Conservation (phyloP, 2,797 vertebrate genomes). For the Alcedo atthis region DNA sequence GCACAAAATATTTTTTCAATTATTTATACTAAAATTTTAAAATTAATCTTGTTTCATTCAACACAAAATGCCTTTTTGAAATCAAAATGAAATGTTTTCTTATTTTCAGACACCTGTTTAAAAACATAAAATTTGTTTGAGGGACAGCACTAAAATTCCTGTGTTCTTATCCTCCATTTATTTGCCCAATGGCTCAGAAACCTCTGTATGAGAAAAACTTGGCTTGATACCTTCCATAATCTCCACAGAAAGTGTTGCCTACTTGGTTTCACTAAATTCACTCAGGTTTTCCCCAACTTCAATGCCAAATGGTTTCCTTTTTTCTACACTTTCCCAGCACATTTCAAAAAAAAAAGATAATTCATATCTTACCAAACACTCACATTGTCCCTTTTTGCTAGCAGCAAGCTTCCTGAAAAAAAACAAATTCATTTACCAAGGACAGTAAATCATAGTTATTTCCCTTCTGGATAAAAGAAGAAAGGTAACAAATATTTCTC, state of each 20-base stretch:
- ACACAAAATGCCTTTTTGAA: neutral
- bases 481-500: constrained; percentile 28
- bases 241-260: neutral
- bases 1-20: neutral
- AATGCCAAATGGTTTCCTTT: neutral
- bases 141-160: neutral
- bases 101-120: neutral
- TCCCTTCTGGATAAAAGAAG: neutral
- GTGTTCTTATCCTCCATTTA: neutral
- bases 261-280: neutral
- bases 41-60: neutral
- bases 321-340: neutral
- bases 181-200: neutral
- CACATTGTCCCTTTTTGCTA: neutral
- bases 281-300: neutral
- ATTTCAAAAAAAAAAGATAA: neutral
- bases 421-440: neutral
- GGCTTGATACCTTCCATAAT: neutral
- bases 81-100: neutral
- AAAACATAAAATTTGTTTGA: neutral
- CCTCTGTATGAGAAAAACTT: neutral
- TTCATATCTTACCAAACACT: neutral
- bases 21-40: neutral
- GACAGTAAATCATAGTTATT: neutral
- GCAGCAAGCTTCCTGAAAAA: neutral